phyloP scores from a whole-genome alignment of 2,888 invertebrate species.

The Eilema caniola region DNA sequence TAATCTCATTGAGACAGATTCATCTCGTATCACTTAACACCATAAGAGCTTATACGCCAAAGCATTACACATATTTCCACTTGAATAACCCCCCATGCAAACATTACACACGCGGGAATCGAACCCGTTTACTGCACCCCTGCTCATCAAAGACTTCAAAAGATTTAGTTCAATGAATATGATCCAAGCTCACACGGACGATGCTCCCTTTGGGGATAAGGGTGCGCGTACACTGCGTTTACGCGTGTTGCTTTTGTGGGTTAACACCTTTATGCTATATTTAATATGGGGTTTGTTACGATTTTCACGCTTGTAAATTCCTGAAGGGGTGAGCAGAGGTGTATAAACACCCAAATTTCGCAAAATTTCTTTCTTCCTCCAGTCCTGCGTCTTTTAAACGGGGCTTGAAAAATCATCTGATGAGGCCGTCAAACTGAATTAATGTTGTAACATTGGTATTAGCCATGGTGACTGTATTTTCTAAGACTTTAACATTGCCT shows the following conservation, averaged over 20 bases:
- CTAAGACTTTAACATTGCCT: too few species aligned
- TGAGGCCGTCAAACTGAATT: too few species aligned
- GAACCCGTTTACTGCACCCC: conserved; percentile 27
- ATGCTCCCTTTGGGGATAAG: conserved; percentile 47
- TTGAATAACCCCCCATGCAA: conserved; percentile 17
- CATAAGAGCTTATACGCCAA: conserved; percentile 2
- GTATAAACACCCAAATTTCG: too few species aligned
- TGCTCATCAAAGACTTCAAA: conserved; percentile 51
- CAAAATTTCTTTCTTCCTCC: too few species aligned
- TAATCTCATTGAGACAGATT: conserved; percentile 2
- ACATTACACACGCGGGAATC: conserved; percentile 22
- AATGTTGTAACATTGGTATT: too few species aligned
- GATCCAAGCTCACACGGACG: conserved; percentile 48
- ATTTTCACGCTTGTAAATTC: too few species aligned
- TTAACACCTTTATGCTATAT: conserved; percentile 25
- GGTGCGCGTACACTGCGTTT: conserved; percentile 30
- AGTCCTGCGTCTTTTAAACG: too few species aligned
- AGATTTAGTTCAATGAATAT: conserved; percentile 49
- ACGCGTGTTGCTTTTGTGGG: conserved; percentile 34
- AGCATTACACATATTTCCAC: conserved; percentile 15
- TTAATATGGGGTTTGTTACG: too few species aligned
- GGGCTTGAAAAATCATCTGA: too few species aligned
- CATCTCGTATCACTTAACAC: conserved; percentile 11
- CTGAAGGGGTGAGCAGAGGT: too few species aligned
- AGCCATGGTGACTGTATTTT: too few species aligned